Percentiles rank a stretch among this genome's conserved stretches.
These are phyloP conservation scores for Thera obeliscata DNA, from an alignment of 2,888 invertebrate genomes.

Conservation along the genomic window DNA sequence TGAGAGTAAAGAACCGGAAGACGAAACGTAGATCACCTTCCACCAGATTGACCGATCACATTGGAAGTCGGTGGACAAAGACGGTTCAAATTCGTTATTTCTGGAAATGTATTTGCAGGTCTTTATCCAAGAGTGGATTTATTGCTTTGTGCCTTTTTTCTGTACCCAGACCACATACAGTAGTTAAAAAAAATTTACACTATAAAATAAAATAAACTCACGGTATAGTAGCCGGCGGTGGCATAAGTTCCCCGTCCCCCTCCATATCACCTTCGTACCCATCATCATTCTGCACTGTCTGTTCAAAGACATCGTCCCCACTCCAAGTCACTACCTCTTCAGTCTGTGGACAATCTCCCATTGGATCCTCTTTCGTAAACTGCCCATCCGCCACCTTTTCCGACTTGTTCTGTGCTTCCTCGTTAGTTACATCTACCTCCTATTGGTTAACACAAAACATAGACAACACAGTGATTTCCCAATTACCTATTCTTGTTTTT, in stretches of 20 bases:
- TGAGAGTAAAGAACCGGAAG: too few relatives aligned
- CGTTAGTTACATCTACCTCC: conserved; percentile 65
- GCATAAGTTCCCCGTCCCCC: conserved; percentile 92
- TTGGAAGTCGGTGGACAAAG: too few relatives aligned
- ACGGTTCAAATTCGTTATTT: too few relatives aligned
- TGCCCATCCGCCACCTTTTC: conserved; percentile 44
- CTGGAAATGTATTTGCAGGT: too few relatives aligned
- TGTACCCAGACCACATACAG: too few relatives aligned
- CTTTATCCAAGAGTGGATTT: too few relatives aligned
- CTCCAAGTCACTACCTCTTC: conserved; percentile 48
- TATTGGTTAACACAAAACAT: conserved; percentile 66
- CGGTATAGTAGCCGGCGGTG: conserved; percentile 89
- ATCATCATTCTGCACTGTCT: conserved; percentile 84
- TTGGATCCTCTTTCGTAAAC: conserved; percentile 46
- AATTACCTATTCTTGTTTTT: conserved; percentile 15
- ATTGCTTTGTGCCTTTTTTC: too few relatives aligned
- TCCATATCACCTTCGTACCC: conserved; percentile 86
- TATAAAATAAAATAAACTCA: conserved; percentile 50
- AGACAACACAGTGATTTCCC: conserved; percentile 37
- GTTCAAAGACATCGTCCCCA: conserved; percentile 50
- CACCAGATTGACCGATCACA: too few relatives aligned
- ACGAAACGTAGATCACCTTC: too few relatives aligned
- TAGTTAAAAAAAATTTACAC: too few relatives aligned
- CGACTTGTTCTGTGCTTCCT: conserved; percentile 50
- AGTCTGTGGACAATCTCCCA: conserved; percentile 71